Base-by-base conservation (phyloP, 2,888 invertebrate species). In the Atrina japonica region DNA sequence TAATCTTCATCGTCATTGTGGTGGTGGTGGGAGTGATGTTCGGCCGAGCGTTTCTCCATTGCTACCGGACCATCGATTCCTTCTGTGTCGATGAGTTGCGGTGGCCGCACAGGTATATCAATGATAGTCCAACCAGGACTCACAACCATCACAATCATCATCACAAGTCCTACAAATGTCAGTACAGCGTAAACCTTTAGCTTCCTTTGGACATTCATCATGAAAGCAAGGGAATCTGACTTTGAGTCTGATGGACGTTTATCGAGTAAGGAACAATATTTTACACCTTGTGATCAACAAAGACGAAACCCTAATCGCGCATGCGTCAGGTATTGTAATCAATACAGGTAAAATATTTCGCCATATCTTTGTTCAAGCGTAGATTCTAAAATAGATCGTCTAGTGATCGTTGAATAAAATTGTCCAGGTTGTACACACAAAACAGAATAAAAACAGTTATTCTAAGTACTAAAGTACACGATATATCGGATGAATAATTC, bases 151-250 rank as follows among this genome's bases (percentile, higher is more conserved):
- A 61, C 40, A 6, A 30, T 61, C 61, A 61, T 49, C 49, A 61
- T 30, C n/a, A 61, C 49, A 21, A 61, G n/a, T 3, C 61, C 61
- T 3, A 61, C n/a, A 18, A 49, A 61, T 3, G 61, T 23, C 7
- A 61, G 14, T n/a, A 61, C 18, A 14, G 61, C 49, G 21, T 47
- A 61, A n/a, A 61, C 30, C 49, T 61, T 61, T 30, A 61, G 49
- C 16, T 61, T 61, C 45, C 30, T 16, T 29, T 47, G 29, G 18
- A 61, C 18, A n/a, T 30, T 18, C 61, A 61, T 61, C 35, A 21
- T 61, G 18, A 35, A 35, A 35, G 35, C 35, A n/a, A n/a, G n/a
- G n/a, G n/a, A n/a, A n/a, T n/a, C n/a, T n/a, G n/a, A n/a, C n/a
- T n/a, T n/a, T n/a, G n/a, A n/a, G n/a, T n/a, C n/a, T n/a, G n/a